Evolutionary conservation across 2,888 invertebrate genomes (phyloP), one percentile per base, ranked within the genome.

Genomic region (Ochropleura plecta): DNA sequence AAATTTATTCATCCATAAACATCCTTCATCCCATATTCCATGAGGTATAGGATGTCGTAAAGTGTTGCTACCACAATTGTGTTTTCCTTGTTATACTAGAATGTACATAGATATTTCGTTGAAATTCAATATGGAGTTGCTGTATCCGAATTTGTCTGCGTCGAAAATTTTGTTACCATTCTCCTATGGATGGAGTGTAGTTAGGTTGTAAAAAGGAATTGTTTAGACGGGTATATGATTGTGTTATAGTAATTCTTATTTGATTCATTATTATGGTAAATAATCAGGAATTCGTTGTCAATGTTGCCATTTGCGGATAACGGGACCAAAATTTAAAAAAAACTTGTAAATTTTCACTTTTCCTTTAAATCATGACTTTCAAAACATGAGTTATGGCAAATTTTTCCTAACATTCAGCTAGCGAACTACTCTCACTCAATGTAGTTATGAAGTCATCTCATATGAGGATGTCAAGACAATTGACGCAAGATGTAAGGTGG

Each of bases 1-100:
- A 84, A 82, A 77, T 84, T 87, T 86, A 86, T 87, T 81, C 78
- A 70, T 59, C 72, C 68, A 82, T 87, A 87, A 86, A 87, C 79
- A 77, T 73, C 63, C 76, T 81, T 86, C 83, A 80, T 81, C 72
- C 76, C 49, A 79, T 83, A 83, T 81, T 73, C 76, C 68, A 67
- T 60, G 70, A 83, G 70, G 80, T 81, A 81, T 80, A 85, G 79
- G 71, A 75, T 79, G 73, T 84, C 87, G 75, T 88, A 84, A 88
- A 88, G 79, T 77, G 81, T 83, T 68, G 77, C 71, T 30, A 64
- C 77, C 73, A 74, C 80, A 81, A 84, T 86, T 86, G 82, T 81
- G 76, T 80, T 78, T 65, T 18, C 60, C 62, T 44, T 76, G 69
- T 77, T 76, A 77, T 51, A 74, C 65, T 66, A 65, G 76, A 73